phyloP scores from a whole-genome alignment of 1,140 invertebrate genomes.

The Diprion similis region DNA sequence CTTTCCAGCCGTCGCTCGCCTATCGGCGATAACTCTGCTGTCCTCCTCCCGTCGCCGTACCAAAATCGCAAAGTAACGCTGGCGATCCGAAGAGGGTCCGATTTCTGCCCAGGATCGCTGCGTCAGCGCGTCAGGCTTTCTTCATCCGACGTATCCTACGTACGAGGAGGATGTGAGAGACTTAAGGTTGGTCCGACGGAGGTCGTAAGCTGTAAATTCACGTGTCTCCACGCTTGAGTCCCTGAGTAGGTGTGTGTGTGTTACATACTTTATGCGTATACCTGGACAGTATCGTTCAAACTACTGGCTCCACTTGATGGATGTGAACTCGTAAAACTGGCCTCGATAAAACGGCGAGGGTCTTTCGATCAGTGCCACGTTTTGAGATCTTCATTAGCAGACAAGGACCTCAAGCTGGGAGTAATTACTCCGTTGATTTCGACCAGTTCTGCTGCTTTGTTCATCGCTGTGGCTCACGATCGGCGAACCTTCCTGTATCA shows the following conservation, averaged over 20 bases:
- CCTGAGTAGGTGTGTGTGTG: neutral
- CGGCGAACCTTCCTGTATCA: neutral
- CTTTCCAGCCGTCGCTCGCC: neutral
- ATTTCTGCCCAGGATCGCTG: neutral
- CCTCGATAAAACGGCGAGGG: conserved; percentile 7
- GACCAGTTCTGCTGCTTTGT: neutral
- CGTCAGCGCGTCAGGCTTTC: neutral
- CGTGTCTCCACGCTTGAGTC: neutral
- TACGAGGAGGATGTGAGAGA: neutral
- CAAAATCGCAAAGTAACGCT: neutral
- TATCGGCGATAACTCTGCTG: neutral
- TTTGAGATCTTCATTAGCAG: conserved; percentile 36
- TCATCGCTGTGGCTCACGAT: neutral
- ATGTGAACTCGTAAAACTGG: conserved; percentile 7
- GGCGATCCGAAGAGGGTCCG: neutral
- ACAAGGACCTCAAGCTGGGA: conserved; percentile 25
- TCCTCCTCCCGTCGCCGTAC: neutral
- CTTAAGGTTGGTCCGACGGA: neutral
- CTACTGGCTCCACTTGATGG: neutral
- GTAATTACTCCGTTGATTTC: conserved; percentile 29
- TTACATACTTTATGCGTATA: too few relatives aligned
- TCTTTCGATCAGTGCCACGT: neutral
- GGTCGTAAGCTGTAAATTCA: too few relatives aligned
- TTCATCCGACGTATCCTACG: neutral
- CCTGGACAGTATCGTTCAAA: neutral